A percentile compares a stretch with the other conserved stretches of the same genome.
These are phyloP conservation scores for Eurosta solidaginis DNA, from an alignment of 1,140 invertebrate genomes.

Conservation along the genomic window DNA sequence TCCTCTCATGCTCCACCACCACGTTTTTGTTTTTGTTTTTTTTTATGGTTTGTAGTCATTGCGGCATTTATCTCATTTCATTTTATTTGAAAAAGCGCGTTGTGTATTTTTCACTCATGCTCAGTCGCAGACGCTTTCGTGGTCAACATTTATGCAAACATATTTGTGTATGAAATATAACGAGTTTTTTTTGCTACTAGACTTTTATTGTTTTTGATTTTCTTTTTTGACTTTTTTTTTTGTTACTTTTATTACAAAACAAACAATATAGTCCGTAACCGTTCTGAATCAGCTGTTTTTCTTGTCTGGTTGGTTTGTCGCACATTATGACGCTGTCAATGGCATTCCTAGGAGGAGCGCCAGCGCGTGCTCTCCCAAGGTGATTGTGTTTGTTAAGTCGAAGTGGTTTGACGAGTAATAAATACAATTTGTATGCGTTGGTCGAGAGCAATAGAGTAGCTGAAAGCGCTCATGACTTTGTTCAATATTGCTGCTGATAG, in stretches of 20 bases:
- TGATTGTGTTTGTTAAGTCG: background rate
- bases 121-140: background rate
- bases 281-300: conserved; percentile 27
- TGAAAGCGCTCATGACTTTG: too few relatives aligned
- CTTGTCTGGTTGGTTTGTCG: background rate
- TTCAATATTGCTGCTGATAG: too few relatives aligned
- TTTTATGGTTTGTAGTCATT: too few relatives aligned
- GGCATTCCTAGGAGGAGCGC: conserved; percentile 9
- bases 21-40: background rate
- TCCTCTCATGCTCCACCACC: background rate
- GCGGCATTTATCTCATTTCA: background rate
- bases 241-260: background rate
- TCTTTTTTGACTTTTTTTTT: background rate
- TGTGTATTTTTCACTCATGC: background rate
- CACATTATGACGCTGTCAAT: background rate
- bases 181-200: too few relatives aligned
- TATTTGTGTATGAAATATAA: too few relatives aligned
- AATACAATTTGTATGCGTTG: background rate
- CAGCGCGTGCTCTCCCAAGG: background rate
- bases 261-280: background rate
- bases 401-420: background rate
- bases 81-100: background rate
- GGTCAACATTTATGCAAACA: background rate
- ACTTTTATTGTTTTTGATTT: background rate
- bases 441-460: background rate